Evolutionary conservation across 2,888 invertebrate species (phyloP).

Genomic region (Nomada lathburiana): DNA sequence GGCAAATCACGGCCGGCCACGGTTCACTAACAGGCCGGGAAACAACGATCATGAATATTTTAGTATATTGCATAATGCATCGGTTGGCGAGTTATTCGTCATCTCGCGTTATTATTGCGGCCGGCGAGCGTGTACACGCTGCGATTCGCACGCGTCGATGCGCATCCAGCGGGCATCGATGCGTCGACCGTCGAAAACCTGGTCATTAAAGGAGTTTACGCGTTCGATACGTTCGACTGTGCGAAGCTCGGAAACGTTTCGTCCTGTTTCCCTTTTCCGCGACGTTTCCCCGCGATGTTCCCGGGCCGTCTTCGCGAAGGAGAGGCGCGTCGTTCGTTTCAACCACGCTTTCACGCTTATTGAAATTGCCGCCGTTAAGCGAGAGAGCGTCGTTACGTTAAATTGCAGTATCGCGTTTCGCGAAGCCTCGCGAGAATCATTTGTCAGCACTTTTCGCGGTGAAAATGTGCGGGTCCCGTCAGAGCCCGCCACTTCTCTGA

Average conservation of each 20-base stretch:
- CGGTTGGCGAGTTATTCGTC: slow-evolving; percentile 63
- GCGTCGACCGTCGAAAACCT: slow-evolving; percentile 30
- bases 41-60: slow-evolving; percentile 69
- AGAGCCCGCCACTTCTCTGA: background rate
- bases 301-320: background rate
- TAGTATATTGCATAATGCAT: slow-evolving; percentile 69
- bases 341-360: slow-evolving; percentile 17
- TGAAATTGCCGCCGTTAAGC: slow-evolving; percentile 7
- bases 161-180: slow-evolving; percentile 47
- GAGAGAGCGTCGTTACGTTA: slow-evolving; percentile 13
- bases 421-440: slow-evolving; percentile 48
- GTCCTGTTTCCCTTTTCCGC: background rate
- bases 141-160: slow-evolving; percentile 59
- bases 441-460: slow-evolving; percentile 34
- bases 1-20: slow-evolving; percentile 55
- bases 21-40: slow-evolving; percentile 54
- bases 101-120: slow-evolving; percentile 60
- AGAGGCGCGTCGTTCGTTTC: background rate
- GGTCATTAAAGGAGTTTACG: slow-evolving; percentile 4
- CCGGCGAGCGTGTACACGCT: slow-evolving; percentile 43
- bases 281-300: background rate
- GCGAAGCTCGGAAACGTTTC: background rate
- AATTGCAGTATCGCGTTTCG: slow-evolving; percentile 27
- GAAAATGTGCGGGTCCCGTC: background rate
- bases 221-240: background rate